Base-by-base conservation (phyloP, 2,797 vertebrate species). In the Sarcoramphus papa region DNA sequence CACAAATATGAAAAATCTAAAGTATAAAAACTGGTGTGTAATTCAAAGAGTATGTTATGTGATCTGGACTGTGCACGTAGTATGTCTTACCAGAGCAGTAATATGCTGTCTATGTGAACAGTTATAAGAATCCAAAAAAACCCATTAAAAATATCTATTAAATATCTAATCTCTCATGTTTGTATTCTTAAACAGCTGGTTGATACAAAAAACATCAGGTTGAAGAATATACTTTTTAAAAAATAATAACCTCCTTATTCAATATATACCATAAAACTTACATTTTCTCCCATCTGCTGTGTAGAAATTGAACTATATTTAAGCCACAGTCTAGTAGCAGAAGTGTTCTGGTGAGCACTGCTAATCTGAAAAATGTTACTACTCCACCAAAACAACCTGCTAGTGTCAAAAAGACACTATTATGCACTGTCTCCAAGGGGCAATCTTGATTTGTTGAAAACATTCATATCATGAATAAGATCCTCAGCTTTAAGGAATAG, bases 401-500 rank as follows among this genome's bases (percentile, higher is more conserved):
- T 79, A 59, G 45, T 92, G 87, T 93, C 92, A 95, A 84, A 93
- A 93, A 96, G 85, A 90, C 87, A 86, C 79, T 81, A 64, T 84
- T 86, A 76, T 70, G 33, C 65, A 47, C 73, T 70, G 76, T 93
- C 92, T 97, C 96, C 1, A 6, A 81, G 87, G 85, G 93, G 51
- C 76, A 96, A 94, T 93, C 73, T 90, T 96, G 89, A 91, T 94
- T 73, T 96, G 76, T 81, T 69, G 93, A 85, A 96, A 96, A 92
- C 54, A 95, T 78, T 90, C 82, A 73, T 24, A 84, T 88, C 89
- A 69, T 91, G 85, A 95, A 69, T 92, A 92, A 94, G 72, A 92
- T 96, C 79, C 50, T 96, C 74, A 84, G 37, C 59, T 96, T 89
- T 83, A 95, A 93, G 87, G 59, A 96, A 88, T 62, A 87, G 63